Conservation (phyloP, 2,888 invertebrate species). For the Anticlea derivata region DNA sequence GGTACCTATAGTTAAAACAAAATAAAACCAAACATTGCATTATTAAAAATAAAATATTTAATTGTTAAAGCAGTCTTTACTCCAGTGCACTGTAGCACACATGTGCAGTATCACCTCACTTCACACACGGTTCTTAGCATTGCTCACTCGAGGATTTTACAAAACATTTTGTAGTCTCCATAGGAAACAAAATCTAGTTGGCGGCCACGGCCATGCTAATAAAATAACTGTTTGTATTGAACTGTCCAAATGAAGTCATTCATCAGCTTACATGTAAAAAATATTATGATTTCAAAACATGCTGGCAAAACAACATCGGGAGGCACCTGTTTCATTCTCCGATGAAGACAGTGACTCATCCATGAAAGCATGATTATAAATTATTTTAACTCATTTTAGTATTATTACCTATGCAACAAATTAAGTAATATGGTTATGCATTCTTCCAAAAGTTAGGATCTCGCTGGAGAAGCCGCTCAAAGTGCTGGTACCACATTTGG, state of each 20-base stretch:
- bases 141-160: neutral
- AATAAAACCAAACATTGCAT: conserved; percentile 9
- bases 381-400: neutral
- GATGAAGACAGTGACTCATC: neutral
- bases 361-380: conserved; percentile 22
- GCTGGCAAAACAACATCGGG: neutral
- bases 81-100: neutral
- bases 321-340: neutral
- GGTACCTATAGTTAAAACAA: too few relatives aligned
- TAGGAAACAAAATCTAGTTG: too few relatives aligned
- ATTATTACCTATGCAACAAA: conserved; percentile 4
- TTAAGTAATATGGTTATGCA: conserved; percentile 38
- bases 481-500: conserved; percentile 97
- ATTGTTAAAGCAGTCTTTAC: conserved; percentile 16
- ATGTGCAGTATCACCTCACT: neutral
- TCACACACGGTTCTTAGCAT: neutral
- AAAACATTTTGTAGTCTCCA: neutral
- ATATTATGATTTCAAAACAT: neutral
- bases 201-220: too few relatives aligned
- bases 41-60: conserved; percentile 13
- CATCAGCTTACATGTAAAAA: too few relatives aligned
- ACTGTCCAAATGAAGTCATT: neutral
- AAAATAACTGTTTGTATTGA: too few relatives aligned
- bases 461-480: conserved; percentile 92
- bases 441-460: conserved; percentile 97